phyloP scores from a whole-genome alignment of 2,888 invertebrate species.

The Plebejus anna region DNA sequence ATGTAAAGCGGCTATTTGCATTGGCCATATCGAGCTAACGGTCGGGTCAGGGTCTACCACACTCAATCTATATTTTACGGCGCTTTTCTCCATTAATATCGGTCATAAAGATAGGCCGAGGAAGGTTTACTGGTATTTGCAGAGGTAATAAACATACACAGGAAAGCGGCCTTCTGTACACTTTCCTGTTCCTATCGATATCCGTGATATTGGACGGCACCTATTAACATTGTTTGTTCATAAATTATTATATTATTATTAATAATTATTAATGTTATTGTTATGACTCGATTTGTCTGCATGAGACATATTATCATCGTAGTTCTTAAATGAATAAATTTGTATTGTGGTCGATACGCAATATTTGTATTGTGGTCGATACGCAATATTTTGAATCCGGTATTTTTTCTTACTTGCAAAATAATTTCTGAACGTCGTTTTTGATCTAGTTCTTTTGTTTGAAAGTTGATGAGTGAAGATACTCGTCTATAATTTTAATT shows the following conservation, averaged over 20 bases:
- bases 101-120: not conserved
- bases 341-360: too few species aligned
- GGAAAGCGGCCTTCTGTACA: not conserved
- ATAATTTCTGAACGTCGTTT: not conserved
- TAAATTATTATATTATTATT: too few species aligned
- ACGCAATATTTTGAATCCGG: not conserved
- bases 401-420: too few species aligned
- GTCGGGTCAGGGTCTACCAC: not conserved
- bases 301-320: not conserved
- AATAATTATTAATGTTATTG: too few species aligned
- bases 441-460: too few species aligned
- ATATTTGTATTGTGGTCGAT: not conserved
- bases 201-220: not conserved
- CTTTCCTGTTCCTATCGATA: not conserved
- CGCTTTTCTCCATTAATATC: not conserved
- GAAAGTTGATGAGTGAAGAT: too few species aligned
- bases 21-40: not conserved
- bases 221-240: not conserved
- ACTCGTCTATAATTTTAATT: too few species aligned
- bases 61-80: not conserved
- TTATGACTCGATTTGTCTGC: too few species aligned
- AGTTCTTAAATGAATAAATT: not conserved
- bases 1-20: conserved; percentile 3
- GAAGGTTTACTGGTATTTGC: not conserved
- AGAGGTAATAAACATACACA: not conserved